These are phyloP conservation scores for Cryptocephalus moraei DNA, from an alignment of 2,888 invertebrate species.

Conservation along the genomic window DNA sequence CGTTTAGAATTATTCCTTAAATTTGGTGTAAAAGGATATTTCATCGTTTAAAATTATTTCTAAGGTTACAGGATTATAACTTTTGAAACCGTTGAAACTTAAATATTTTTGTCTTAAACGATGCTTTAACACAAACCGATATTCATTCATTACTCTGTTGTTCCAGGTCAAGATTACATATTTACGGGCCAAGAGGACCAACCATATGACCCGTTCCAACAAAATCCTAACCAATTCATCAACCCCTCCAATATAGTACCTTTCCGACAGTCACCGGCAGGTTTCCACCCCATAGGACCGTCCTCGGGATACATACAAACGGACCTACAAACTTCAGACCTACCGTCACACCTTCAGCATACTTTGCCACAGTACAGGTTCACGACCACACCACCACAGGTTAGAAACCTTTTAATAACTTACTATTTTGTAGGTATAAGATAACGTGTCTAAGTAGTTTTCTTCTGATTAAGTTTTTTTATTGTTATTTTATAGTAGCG, in stretches of 20 bases:
- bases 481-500: neutral
- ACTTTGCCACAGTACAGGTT: constrained; percentile 35
- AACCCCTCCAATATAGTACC: constrained; percentile 23
- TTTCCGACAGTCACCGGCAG: constrained; percentile 24
- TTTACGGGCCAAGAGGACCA: constrained; percentile 27
- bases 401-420: constrained; percentile 6
- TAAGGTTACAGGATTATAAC: too few species aligned
- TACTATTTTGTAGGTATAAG: neutral
- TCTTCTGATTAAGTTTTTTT: neutral
- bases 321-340: constrained; percentile 36
- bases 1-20: too few species aligned
- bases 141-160: constrained; percentile 8
- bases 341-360: constrained; percentile 34
- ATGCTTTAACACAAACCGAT: constrained; percentile 1
- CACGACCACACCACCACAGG: constrained; percentile 32
- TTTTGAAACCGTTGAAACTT: too few species aligned
- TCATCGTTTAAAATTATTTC: too few species aligned
- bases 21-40: too few species aligned
- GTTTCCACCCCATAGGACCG: constrained; percentile 14
- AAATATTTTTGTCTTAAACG: too few species aligned
- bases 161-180: constrained; percentile 37
- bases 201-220: constrained; percentile 30
- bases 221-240: constrained; percentile 15
- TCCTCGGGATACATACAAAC: constrained; percentile 26
- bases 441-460: neutral